Percentiles rank a stretch among this genome's conserved stretches.
phyloP scores from a whole-genome alignment of 2,113 vertebrate genomes.

The Anoura caudifer region DNA sequence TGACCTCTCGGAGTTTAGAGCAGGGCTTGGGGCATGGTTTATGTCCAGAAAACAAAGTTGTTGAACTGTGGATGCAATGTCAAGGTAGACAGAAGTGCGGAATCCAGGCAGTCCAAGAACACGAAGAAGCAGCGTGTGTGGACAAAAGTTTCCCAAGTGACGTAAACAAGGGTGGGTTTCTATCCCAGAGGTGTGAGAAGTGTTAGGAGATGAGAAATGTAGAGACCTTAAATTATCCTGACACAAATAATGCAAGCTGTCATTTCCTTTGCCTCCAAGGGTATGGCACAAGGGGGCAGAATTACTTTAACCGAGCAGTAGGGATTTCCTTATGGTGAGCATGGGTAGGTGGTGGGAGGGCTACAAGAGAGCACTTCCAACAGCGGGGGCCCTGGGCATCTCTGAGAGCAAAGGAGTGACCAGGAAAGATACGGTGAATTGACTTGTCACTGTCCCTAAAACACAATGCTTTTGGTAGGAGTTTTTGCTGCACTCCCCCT shows the following conservation, averaged over 20 bases:
- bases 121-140: background rate
- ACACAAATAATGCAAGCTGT: background rate
- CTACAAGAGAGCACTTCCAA: background rate
- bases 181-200: background rate
- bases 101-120: background rate
- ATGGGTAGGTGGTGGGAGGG: no score
- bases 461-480: background rate
- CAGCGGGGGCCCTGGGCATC: background rate
- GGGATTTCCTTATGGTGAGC: background rate
- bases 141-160: background rate
- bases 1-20: background rate
- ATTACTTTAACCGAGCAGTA: background rate
- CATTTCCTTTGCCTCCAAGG: background rate
- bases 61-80: background rate
- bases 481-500: background rate
- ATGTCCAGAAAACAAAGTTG: background rate
- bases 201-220: background rate
- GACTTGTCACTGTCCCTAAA: background rate
- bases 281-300: background rate
- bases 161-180: background rate
- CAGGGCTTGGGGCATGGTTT: background rate
- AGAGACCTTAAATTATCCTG: background rate
- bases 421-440: background rate
- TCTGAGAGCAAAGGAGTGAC: background rate
- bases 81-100: background rate